Percentiles rank a stretch among this genome's conserved stretches.
These are phyloP conservation scores for Zaprionus ornatus DNA, from an alignment of 1,140 invertebrate genomes.

Conservation along the genomic window DNA sequence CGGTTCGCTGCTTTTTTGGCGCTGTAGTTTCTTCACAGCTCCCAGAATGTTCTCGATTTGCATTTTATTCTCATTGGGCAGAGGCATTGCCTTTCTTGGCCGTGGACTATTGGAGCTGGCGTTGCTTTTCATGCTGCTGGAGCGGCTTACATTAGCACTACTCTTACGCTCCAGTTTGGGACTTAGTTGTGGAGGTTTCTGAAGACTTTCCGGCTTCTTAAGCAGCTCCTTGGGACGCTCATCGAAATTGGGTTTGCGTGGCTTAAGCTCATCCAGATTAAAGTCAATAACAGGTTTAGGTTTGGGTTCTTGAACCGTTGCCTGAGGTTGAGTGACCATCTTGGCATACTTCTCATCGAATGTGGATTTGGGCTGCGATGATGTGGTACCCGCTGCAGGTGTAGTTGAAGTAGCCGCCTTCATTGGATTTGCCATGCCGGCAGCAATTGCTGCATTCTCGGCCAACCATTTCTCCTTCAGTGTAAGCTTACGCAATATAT, in stretches of 20 bases:
- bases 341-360: slow-evolving; percentile 75
- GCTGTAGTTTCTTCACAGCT: slow-evolving; percentile 59
- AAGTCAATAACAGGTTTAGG: slow-evolving; percentile 68
- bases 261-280: slow-evolving; percentile 63
- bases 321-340: slow-evolving; percentile 28
- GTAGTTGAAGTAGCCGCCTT: slow-evolving; percentile 1
- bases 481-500: slow-evolving; percentile 79
- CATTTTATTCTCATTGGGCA: slow-evolving; percentile 56
- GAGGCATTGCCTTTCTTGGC: slow-evolving; percentile 24
- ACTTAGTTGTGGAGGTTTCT: slow-evolving; percentile 41
- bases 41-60: slow-evolving; percentile 66
- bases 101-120: slow-evolving; percentile 51
- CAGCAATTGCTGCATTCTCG: slow-evolving; percentile 72
- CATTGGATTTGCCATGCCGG: slow-evolving; percentile 37
- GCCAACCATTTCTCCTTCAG: slow-evolving; percentile 83
- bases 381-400: background rate
- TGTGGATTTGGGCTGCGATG: slow-evolving; percentile 59
- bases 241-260: slow-evolving; percentile 70
- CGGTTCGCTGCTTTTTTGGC: slow-evolving; percentile 41
- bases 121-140: slow-evolving; percentile 63
- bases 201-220: slow-evolving; percentile 29
- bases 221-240: slow-evolving; percentile 64
- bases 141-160: slow-evolving; percentile 65
- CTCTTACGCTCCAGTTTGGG: slow-evolving; percentile 45
- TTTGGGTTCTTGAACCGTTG: slow-evolving; percentile 29